Conservation (phyloP, 1,140 invertebrate species). For the Caenorhabditis latens region DNA sequence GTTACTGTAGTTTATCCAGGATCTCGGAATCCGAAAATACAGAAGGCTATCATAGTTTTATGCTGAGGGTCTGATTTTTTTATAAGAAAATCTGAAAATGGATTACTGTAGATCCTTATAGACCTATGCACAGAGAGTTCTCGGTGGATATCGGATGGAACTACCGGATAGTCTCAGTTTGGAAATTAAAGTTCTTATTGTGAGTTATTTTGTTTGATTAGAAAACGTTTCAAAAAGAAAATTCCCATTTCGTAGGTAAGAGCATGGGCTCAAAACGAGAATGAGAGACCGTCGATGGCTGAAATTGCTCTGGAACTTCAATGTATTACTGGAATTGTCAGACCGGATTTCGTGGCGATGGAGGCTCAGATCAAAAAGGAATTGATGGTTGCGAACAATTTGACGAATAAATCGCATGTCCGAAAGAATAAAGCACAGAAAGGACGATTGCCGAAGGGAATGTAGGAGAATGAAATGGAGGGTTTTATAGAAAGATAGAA, state of each 20-base stretch:
- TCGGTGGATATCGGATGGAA: conserved; percentile 60
- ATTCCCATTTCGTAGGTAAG: conserved; percentile 22
- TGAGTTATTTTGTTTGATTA: not conserved
- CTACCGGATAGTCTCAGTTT: not conserved
- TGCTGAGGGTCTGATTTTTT: too few relatives aligned
- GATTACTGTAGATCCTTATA: too few relatives aligned
- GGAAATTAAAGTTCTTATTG: conserved; percentile 5
- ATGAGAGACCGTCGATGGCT: conserved; percentile 61
- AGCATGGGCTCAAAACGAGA: conserved; percentile 54
- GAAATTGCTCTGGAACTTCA: conserved; percentile 51
- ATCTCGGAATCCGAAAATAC: too few relatives aligned
- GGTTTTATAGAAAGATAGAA: too few relatives aligned
- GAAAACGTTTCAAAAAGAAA: not conserved
- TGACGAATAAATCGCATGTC: not conserved
- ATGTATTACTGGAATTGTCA: conserved; percentile 11
- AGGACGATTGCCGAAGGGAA: conserved; percentile 21
- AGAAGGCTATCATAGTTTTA: too few relatives aligned
- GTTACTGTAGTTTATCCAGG: too few relatives aligned
- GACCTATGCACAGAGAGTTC: conserved; percentile 20
- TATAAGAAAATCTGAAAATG: too few relatives aligned
- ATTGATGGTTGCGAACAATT: conserved; percentile 21
- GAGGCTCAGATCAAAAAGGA: conserved; percentile 15
- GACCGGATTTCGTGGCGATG: conserved; percentile 16
- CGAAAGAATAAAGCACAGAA: conserved; percentile 6
- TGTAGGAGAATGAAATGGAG: not conserved